Evolutionary conservation across 2,113 vertebrate species (phyloP).

Genomic region (Apodemus speciosus): DNA sequence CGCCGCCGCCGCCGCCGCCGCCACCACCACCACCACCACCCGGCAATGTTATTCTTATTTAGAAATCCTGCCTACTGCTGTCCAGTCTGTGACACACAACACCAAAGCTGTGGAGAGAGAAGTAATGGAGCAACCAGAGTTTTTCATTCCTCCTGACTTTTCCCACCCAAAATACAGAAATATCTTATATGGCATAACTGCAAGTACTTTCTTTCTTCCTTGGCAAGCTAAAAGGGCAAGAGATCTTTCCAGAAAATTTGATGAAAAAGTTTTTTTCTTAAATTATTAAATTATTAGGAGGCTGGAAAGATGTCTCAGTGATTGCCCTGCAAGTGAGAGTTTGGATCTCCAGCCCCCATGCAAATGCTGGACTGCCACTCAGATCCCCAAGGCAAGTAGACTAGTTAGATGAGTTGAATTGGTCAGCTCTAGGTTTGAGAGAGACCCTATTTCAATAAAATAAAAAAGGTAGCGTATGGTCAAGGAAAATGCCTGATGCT

Average conservation of each 20-base stretch:
- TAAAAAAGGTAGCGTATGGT: neutral
- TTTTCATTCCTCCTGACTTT: constrained; percentile 11
- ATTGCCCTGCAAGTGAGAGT: neutral
- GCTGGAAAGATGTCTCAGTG: neutral
- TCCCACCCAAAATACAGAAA: neutral
- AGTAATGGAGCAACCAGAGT: neutral
- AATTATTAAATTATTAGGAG: neutral
- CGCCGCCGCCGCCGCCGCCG: too few species aligned
- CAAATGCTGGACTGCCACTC: neutral
- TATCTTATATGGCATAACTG: neutral
- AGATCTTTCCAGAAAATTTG: constrained; percentile 24
- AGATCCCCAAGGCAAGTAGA: neutral
- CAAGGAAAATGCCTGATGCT: neutral
- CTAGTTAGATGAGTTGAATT: neutral
- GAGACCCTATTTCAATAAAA: neutral
- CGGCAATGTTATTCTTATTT: neutral
- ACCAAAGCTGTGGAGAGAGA: constrained; percentile 30
- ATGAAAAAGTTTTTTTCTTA: neutral
- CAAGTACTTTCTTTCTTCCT: constrained; percentile 13
- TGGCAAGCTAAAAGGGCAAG: constrained; percentile 30
- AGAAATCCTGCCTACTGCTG: neutral
- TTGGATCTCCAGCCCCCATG: neutral
- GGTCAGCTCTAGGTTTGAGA: neutral
- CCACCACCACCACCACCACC: too few species aligned
- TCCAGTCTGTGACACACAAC: neutral